Base-by-base conservation (phyloP, 2,888 invertebrate species). In the Sinodicranocentrus sp. region DNA sequence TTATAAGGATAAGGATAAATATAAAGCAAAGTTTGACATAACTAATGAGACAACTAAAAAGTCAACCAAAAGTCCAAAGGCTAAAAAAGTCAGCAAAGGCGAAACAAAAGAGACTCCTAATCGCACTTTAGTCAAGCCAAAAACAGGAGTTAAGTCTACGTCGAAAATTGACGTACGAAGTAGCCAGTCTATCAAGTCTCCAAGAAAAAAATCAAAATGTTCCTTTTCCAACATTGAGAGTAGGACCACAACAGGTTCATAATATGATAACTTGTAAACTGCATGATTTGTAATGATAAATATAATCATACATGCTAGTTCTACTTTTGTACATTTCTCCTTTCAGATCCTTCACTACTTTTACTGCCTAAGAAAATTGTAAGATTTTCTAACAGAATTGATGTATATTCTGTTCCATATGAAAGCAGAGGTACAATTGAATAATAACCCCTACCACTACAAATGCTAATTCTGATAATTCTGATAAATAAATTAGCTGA, bases 391-490 rank as follows among this genome's bases (percentile, higher is more conserved):
- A 75, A 78, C 17, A 84, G 72, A 26, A 67, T 86, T 0, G 78
- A 72, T 8, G 76, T 84, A 0, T 77, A 84, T 39, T n/a, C 52
- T 15, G 83, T 86, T 13, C 86, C 86, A 1, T 86, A 86, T 48
- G 86, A 86, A 59, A 63, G 52, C n/a, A 57, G 86, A 82, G 84
- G 86, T 86, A 43, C 28, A 39, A 48, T 48, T 48, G 15, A 3
- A 48, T n/a, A 6, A 33, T 33, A 33, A 33, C 10, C 33, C 33
- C 33, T 33, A 33, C 33, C 10, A 33, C 33, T n/a, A n/a, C n/a
- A n/a, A n/a, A n/a, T n/a, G n/a, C n/a, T n/a, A n/a, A n/a, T n/a
- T n/a, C n/a, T n/a, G n/a, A n/a, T n/a, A n/a, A n/a, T n/a, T n/a
- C n/a, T n/a, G n/a, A n/a, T n/a, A n/a, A n/a, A n/a, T n/a, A n/a